Base-by-base conservation (phyloP, 1,140 invertebrate genomes). In the Daktulosphaira vitifoliae region DNA sequence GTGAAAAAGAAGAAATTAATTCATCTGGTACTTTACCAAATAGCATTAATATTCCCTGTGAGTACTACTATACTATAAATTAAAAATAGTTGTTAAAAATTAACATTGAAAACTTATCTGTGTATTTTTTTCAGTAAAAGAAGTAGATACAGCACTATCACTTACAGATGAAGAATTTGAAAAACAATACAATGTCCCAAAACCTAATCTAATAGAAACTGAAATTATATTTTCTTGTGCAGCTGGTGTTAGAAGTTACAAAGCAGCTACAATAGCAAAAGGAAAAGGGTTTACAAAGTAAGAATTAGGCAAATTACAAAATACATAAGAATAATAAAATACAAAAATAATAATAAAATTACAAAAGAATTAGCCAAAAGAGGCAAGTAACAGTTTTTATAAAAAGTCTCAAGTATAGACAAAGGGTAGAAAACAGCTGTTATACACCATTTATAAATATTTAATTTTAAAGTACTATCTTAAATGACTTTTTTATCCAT, bases 1-100 rank as follows among this genome's bases (percentile, higher is more conserved):
- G 69, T 59, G 68, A 67, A 42, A 52, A 54, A 39, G 29, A 65
- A 16, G 69, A 70, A 59, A n/a, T 70, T 20, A 38, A 39, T 29
- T 64, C 67, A 26, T 69, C 68, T 52, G 69, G 69, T 23, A 18
- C 44, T 3, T n/a, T 70, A 26, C 69, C 69, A 11, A 65, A 65
- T 62, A 54, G 48, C 13, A 52, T 48, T 44, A 65, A 69, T 65
- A 67, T 70, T n/a, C 69, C 69, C 37, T 46, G 69, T 70, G 39
- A 65, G 65, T 59, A 38, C n/a, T 6, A 44, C 8, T 38, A 38
- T 6, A 11, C 29, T 33, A 33, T 5, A 33, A 33, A 33, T 6
- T 11, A 33, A 33, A 6, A 6, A 33, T 33, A 33, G 11, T 33
- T 6, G 11, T 33, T 33, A 33, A 6, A 33, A 33, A 33, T 11